Evolutionary conservation across 2,797 vertebrate genomes (phyloP), one percentile per base, ranked within the genome.

Genomic region (Halcyon smyrnensis): DNA sequence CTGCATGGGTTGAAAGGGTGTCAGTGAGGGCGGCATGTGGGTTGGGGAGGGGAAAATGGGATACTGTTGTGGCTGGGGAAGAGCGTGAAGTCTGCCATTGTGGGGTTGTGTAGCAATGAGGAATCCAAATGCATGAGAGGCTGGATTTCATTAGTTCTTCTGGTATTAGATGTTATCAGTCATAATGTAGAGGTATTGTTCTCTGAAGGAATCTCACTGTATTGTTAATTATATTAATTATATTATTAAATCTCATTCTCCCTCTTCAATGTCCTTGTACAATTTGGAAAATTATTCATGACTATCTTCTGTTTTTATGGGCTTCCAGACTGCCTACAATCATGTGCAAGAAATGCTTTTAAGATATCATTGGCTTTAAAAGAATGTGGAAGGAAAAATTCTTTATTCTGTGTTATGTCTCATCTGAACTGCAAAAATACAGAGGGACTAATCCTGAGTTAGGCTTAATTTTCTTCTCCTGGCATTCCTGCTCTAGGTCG

Each of bases 21-120:
- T 15, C 1, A 3, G 11, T n/a, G 27, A 48, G 51, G 14, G 6
- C 3, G 1, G 6, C 4, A 3, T 4, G 2, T 21, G 6, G 24
- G 8, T 11, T n/a, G 37, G 14, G 27, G n/a, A n/a, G 4, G 11
- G 32, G 8, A 19, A n/a, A 39, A 60, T 1, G 5, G 6, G 3
- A 24, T 27, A 11, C 17, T 37, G 25, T 28, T 56, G 36, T 0
- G 1, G 25, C 0, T 3, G 8, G 11, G 11, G 12, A 25, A 12
- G 19, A 48, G 15, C 1, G 6, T 28, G 27, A 30, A 16, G 43
- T 37, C 56, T 82, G 62, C 3, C 53, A 12, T 30, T 64, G 11
- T 21, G 32, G 16, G 8, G 5, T 28, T 59, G 20, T 41, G 8
- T 32, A 39, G 20, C 13, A 21, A 37, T 14, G 56, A 64, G 28